phyloP scores from a whole-genome alignment of 2,888 invertebrate genomes.

The Spialia ferax region DNA sequence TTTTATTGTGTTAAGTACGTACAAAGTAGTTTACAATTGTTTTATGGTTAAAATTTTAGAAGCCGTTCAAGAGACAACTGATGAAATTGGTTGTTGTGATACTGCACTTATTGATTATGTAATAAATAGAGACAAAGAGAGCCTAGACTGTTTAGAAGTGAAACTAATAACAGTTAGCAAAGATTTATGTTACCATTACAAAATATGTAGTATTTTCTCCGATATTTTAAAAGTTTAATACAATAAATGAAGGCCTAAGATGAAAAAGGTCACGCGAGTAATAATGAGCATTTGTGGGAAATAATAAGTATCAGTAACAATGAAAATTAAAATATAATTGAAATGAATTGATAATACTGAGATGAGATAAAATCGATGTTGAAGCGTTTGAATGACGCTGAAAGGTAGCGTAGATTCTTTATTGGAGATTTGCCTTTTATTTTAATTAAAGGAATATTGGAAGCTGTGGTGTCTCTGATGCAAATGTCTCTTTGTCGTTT shows the following conservation, averaged over 20 bases:
- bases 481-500: slow-evolving; percentile 16
- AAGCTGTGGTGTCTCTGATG: slow-evolving; percentile 12
- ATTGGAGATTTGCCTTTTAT: slow-evolving; percentile 9
- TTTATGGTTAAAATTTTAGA: not conserved
- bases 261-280: too few species aligned
- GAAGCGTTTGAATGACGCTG: not conserved
- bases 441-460: slow-evolving; percentile 25
- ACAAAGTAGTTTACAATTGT: not conserved
- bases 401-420: not conserved
- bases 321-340: not conserved
- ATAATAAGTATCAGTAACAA: not conserved
- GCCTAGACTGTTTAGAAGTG: too few species aligned
- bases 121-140: too few species aligned
- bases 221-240: too few species aligned
- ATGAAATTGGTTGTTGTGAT: too few species aligned
- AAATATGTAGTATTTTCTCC: too few species aligned
- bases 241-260: too few species aligned
- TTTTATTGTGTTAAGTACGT: slow-evolving; percentile 6
- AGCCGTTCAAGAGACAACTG: not conserved
- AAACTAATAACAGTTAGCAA: too few species aligned
- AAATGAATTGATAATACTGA: too few species aligned
- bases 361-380: not conserved
- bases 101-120: too few species aligned
- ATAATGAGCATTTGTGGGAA: too few species aligned
- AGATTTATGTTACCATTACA: too few species aligned